Evolutionary conservation across 2,797 vertebrate genomes (phyloP).

Genomic region (Phalanger gymnotis): DNA sequence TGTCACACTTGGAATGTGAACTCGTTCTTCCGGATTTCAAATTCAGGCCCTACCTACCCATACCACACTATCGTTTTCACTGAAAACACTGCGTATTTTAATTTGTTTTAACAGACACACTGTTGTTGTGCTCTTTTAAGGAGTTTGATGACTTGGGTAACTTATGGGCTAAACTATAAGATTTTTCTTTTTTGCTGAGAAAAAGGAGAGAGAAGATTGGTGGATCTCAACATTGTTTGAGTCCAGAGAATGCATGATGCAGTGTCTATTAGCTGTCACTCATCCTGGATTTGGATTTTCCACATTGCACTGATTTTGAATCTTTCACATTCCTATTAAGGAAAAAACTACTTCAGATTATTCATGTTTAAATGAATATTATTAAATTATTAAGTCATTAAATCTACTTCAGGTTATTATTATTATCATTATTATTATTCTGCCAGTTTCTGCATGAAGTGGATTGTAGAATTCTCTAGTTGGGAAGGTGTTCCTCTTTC

Average conservation of each 20-base stretch:
- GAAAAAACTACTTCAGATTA: background rate
- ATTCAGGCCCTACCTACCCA: too few relatives aligned
- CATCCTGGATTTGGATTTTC: background rate
- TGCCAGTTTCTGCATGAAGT: background rate
- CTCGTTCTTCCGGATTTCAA: too few relatives aligned
- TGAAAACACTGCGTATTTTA: background rate
- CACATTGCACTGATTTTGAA: background rate
- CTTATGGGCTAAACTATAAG: background rate
- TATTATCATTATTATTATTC: background rate
- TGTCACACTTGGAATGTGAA: too few relatives aligned
- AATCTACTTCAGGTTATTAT: background rate
- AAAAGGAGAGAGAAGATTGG: background rate
- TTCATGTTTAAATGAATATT: background rate
- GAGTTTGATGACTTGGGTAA: background rate
- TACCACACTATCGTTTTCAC: too few relatives aligned
- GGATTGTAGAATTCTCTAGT: background rate
- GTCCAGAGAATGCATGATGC: background rate
- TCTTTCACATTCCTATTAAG: background rate
- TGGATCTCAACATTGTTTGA: constrained; percentile 40
- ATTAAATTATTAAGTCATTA: background rate
- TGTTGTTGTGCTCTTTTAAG: background rate
- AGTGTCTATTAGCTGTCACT: background rate
- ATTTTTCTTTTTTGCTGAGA: background rate
- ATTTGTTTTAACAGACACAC: background rate
- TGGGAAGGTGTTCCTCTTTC: background rate